Conservation (phyloP, 1,140 invertebrate genomes). For the Drosophila saltans region DNA sequence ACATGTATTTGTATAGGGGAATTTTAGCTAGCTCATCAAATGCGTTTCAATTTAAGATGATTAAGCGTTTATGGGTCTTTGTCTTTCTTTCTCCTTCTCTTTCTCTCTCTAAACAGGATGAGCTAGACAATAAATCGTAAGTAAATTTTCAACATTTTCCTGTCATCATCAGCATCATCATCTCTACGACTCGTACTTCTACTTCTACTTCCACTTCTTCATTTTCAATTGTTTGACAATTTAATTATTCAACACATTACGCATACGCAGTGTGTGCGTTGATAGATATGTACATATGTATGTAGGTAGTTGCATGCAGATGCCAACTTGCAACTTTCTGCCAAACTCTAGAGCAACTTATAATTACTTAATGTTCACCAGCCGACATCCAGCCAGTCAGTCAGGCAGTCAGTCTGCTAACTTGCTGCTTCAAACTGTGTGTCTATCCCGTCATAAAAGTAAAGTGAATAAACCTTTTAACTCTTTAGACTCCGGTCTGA, state of each 20-base stretch:
- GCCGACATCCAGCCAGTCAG: not conserved
- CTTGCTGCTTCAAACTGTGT: constrained; percentile 11
- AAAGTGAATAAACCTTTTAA: constrained; percentile 77
- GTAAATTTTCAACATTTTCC: constrained; percentile 42
- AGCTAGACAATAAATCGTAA: constrained; percentile 50
- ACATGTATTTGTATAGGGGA: constrained; percentile 2
- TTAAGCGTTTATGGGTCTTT: constrained; percentile 39
- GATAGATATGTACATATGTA: not conserved
- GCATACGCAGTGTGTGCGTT: constrained; percentile 58
- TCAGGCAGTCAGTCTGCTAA: constrained; percentile 29
- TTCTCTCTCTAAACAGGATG: constrained; percentile 16
- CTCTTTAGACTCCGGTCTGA: constrained; percentile 51
- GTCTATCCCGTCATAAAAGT: constrained; percentile 36
- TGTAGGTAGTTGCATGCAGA: constrained; percentile 35
- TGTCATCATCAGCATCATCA: constrained; percentile 25
- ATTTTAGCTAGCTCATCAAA: constrained; percentile 49
- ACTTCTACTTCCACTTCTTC: constrained; percentile 13
- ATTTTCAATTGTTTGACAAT: constrained; percentile 73
- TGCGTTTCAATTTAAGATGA: constrained; percentile 59
- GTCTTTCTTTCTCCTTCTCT: constrained; percentile 1
- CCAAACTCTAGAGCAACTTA: constrained; percentile 62
- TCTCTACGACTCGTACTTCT: constrained; percentile 30
- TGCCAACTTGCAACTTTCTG: constrained; percentile 68
- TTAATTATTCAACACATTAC: constrained; percentile 74
- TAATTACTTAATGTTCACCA: constrained; percentile 74